Evolutionary conservation across 1,140 invertebrate genomes (phyloP), one percentile per base, ranked within the genome.

Genomic region (Dreissena polymorpha): DNA sequence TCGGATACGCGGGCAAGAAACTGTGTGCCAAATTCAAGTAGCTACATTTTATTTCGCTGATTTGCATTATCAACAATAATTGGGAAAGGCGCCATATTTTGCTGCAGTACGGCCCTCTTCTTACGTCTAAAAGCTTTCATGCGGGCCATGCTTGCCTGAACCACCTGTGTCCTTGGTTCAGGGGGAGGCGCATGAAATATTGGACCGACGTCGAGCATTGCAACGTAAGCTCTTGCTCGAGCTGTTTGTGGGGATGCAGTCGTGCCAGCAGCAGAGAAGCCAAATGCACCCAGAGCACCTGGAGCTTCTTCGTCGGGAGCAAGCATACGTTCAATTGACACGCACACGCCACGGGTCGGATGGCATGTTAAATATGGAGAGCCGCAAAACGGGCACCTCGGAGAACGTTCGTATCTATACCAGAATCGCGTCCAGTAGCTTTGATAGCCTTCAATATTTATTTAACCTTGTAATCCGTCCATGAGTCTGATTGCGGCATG

Each of bases 381-480:
- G 12, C 81, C 81, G 71, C 81, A 83, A 53, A 29, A 71, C 76
- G 73, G 81, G 63, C 81, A 83, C 3, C 63, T 76, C 10, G 81
- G 81, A 2, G 81, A 76, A 12, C 65, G 53, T 50, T 83, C 81
- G 27, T 83, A 83, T 16, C 68, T 83, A 57, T 83, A 83, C 81
- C 81, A 83, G 29, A 83, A 83, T 8, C 57, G 81, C 21, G 73
- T 83, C 81, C 81, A 83, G 57, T 76, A 83, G 23, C 23, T n/a
- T 10, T 25, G 50, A 68, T 76, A 76, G 1, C 81, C 81, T 21
- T 83, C 81, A 18, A 83, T 70, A 25, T 83, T 83, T 10, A 65
- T n/a, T 51, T 76, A 83, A 50, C 49, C 50, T 16, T 64, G 64
- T 21, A 83, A 71, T 12, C 72, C 73, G 67, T 83, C 73, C 81